Base-by-base conservation (phyloP, 2,113 vertebrate genomes). In the Edolisoma coerulescens region DNA sequence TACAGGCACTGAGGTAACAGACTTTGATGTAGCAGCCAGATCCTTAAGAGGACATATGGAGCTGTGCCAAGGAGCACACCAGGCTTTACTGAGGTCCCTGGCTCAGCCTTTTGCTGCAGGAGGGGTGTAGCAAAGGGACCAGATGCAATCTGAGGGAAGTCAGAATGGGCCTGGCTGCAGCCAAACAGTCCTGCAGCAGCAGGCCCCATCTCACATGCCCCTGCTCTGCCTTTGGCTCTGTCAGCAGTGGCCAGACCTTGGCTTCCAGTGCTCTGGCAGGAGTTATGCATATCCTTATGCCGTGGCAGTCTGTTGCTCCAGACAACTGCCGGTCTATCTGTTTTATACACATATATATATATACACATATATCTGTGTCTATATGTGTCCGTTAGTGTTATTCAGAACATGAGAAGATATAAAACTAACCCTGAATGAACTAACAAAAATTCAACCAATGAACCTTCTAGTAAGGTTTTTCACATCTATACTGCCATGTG, bases 1-100 rank as follows among this genome's bases (percentile, higher is more conserved):
- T 69, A 19, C 22, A 68, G 56, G 17, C 60, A 37, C 39, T 7
- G 60, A 67, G 50, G 30, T 59, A 59, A 27, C 76, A 89, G 63
- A 57, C 33, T 53, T 60, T 37, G 42, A 12, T 8, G 20, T 5
- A 65, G 45, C 67, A 65, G 78, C 78, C 90, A 93, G 52, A 16
- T 73, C 57, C 2, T 1, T 37, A 79, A 93, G n/a, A 20, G 77
- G 44, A 60, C 44, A 7, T 1, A 32, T 0, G 0, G 61, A 76
- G 17, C 61, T 60, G 49, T 76, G 70, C 87, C 90, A 79, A 56
- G 53, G 44, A 88, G 44, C 41, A 45, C 69, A 76, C 44, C 49
- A 73, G 61, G 17, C 53, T 91, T 75, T 41, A 14, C 82, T 57
- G 53, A 53, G 69, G 44, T 71, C 17, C 6, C n/a, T 85, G 90